Conservation (phyloP, 2,797 vertebrate genomes). For the Chiloscyllium punctatum region DNA sequence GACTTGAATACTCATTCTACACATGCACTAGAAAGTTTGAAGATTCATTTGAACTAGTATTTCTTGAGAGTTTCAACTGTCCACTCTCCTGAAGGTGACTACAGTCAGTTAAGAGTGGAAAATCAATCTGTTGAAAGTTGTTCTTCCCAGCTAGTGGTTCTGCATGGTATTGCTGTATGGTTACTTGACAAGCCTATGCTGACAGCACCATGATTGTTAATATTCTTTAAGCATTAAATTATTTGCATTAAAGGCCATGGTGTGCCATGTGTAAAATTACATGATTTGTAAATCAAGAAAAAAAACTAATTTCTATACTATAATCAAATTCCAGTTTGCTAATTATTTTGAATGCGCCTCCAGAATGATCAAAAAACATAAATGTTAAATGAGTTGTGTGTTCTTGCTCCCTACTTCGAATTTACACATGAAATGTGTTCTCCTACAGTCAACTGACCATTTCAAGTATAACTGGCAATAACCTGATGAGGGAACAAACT, state of each 20-base stretch:
- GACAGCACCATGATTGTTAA: not conserved
- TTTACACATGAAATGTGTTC: not conserved
- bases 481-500: not conserved
- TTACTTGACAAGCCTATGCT: not conserved
- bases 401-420: not conserved
- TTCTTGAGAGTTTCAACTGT: too few relatives aligned
- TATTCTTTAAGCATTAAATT: not conserved
- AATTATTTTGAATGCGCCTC: not conserved
- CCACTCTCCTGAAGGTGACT: too few relatives aligned
- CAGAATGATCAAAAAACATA: not conserved
- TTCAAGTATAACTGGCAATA: not conserved
- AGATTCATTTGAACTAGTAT: too few relatives aligned
- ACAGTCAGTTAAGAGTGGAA: too few relatives aligned
- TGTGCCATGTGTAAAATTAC: not conserved
- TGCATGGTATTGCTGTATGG: not conserved
- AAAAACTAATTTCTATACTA: not conserved
- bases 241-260: not conserved
- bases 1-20: too few relatives aligned
- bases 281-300: not conserved
- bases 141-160: too few relatives aligned
- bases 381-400: not conserved
- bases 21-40: too few relatives aligned
- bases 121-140: too few relatives aligned
- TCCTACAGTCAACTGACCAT: not conserved
- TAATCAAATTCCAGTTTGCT: not conserved